Evolutionary conservation across 2,888 invertebrate genomes (phyloP).

Genomic region (Papilio demoleus): DNA sequence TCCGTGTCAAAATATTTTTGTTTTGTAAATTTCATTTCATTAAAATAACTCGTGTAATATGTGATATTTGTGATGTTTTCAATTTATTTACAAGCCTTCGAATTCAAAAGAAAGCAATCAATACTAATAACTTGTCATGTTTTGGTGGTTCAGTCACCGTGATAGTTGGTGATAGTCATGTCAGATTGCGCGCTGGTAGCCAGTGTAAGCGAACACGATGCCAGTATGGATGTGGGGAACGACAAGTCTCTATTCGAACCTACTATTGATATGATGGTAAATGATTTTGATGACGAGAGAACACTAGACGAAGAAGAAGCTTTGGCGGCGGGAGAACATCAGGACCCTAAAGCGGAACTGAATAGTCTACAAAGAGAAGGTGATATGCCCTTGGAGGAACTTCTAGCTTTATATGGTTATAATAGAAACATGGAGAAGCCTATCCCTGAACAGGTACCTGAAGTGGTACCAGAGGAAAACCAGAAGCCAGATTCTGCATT

Average conservation of each 20-base stretch:
- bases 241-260: constrained; percentile 92
- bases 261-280: constrained; percentile 97
- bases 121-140: constrained; percentile 57
- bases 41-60: constrained; percentile 57
- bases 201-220: constrained; percentile 82
- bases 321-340: constrained; percentile 92
- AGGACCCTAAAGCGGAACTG: constrained; percentile 94
- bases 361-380: constrained; percentile 95
- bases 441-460: constrained; percentile 62
- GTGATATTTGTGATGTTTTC: constrained; percentile 62
- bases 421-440: constrained; percentile 78
- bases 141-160: constrained; percentile 63
- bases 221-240: constrained; percentile 82
- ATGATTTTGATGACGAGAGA: constrained; percentile 98
- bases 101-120: constrained; percentile 46
- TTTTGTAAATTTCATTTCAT: constrained; percentile 66
- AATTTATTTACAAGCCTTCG: constrained; percentile 55
- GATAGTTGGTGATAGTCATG: constrained; percentile 75
- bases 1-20: constrained; percentile 81
- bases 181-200: constrained; percentile 82
- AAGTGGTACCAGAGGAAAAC: constrained; percentile 67
- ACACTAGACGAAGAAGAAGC: constrained; percentile 99
- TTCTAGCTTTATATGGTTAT: constrained; percentile 95
- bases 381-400: constrained; percentile 97
- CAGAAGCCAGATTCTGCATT: constrained; percentile 79